These are phyloP conservation scores for Rhingia rostrata DNA, from an alignment of 2,888 invertebrate species.

Conservation along the genomic window DNA sequence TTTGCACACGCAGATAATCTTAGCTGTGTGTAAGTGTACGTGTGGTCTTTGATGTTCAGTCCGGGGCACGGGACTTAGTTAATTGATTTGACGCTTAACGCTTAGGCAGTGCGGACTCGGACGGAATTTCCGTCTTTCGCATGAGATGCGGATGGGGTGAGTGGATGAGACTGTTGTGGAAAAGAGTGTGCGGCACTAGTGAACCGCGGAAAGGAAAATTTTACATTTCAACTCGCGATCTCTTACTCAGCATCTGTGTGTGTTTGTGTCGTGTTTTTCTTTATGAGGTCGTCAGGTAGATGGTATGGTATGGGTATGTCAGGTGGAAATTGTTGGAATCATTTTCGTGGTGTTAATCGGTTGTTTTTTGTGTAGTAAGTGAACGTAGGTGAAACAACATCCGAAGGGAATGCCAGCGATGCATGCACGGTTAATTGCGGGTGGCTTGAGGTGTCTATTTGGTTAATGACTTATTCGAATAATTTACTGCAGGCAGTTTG, in stretches of 20 bases:
- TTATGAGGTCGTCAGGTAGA: slow-evolving; percentile 36
- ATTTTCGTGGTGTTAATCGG: slow-evolving; percentile 34
- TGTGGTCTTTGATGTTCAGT: slow-evolving; percentile 33
- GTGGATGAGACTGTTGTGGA: slow-evolving; percentile 11
- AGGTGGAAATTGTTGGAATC: slow-evolving; percentile 44
- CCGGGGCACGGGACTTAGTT: slow-evolving; percentile 18
- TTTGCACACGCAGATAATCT: slow-evolving; percentile 7
- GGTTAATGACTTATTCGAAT: slow-evolving; percentile 46
- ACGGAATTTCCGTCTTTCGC: slow-evolving; percentile 27
- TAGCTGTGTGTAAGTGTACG: slow-evolving; percentile 15
- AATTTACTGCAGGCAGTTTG: slow-evolving; percentile 4
- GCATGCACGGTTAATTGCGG: slow-evolving; percentile 10
- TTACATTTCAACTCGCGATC: background rate
- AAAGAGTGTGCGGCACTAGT: slow-evolving; percentile 18
- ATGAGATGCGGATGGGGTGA: slow-evolving; percentile 1
- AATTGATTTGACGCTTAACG: slow-evolving; percentile 56
- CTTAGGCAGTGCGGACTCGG: slow-evolving; percentile 10
- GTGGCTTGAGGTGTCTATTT: slow-evolving; percentile 29
- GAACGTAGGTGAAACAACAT: background rate
- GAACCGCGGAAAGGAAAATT: slow-evolving; percentile 39
- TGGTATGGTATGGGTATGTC: slow-evolving; percentile 25
- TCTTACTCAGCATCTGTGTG: background rate
- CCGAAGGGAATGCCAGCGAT: slow-evolving; percentile 12
- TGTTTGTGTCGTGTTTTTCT: slow-evolving; percentile 26
- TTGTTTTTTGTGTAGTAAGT: slow-evolving; percentile 27